Evolutionary conservation across 1,140 invertebrate species (phyloP).

Genomic region (Hycleus cichorii): DNA sequence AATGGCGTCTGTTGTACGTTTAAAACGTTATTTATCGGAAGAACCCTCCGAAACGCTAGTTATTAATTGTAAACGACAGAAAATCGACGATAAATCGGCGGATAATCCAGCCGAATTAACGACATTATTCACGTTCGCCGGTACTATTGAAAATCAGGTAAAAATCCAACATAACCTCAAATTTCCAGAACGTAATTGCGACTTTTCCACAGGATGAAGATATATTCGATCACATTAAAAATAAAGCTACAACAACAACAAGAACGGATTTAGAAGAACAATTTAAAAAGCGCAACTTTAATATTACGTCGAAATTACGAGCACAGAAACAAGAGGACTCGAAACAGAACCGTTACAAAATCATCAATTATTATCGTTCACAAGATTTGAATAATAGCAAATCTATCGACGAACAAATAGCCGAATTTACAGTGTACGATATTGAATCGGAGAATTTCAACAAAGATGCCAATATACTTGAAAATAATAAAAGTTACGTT

Average conservation of each 20-base stretch:
- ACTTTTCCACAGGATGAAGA: slow-evolving; percentile 37
- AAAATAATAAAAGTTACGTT: slow-evolving; percentile 41
- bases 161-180: slow-evolving; percentile 8
- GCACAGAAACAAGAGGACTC: slow-evolving; percentile 41
- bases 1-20: slow-evolving; percentile 50
- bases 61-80: slow-evolving; percentile 48
- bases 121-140: slow-evolving; percentile 49
- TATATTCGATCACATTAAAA: slow-evolving; percentile 37
- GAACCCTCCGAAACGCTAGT: slow-evolving; percentile 48
- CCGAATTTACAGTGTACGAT: slow-evolving; percentile 38
- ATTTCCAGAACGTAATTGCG: neutral
- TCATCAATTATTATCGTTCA: slow-evolving; percentile 42
- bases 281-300: slow-evolving; percentile 41
- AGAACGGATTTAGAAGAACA: slow-evolving; percentile 33
- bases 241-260: slow-evolving; percentile 23
- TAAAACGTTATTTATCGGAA: slow-evolving; percentile 49
- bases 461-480: slow-evolving; percentile 23
- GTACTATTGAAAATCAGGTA: slow-evolving; percentile 45
- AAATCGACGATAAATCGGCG: slow-evolving; percentile 33
- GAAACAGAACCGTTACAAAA: slow-evolving; percentile 43
- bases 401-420: slow-evolving; percentile 7
- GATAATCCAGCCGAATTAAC: slow-evolving; percentile 16
- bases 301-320: slow-evolving; percentile 44
- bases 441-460: slow-evolving; percentile 34
- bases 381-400: slow-evolving; percentile 9